A percentile compares a stretch with the other conserved stretches of the same genome.
phyloP scores from a whole-genome alignment of 1,140 invertebrate genomes.

The Drosophila tani region DNA sequence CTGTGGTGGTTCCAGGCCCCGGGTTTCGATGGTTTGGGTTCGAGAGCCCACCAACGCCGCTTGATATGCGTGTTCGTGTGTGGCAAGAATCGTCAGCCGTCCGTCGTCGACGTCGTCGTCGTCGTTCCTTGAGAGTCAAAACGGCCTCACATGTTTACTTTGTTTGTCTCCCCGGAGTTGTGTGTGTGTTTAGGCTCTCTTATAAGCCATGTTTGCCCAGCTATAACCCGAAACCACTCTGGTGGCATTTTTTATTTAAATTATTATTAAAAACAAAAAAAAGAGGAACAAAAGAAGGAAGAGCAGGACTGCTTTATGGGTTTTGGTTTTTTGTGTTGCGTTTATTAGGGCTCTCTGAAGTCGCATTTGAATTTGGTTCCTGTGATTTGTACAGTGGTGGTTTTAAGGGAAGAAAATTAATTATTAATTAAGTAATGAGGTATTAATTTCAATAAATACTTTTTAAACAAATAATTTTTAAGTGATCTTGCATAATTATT shows the following conservation, averaged over 20 bases:
- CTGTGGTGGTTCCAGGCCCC: conserved; percentile 44
- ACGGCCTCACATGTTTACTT: conserved; percentile 59
- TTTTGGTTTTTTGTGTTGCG: conserved; percentile 5
- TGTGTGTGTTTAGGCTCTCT: conserved; percentile 69
- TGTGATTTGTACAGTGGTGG: conserved; percentile 22
- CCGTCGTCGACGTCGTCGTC: conserved; percentile 26
- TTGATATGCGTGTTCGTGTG: conserved; percentile 73
- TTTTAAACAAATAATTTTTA: not conserved
- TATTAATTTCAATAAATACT: not conserved
- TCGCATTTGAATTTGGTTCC: conserved; percentile 46
- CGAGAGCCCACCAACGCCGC: conserved; percentile 74
- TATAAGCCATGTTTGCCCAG: conserved; percentile 56
- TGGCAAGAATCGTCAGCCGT: conserved; percentile 57
- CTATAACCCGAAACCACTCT: conserved; percentile 68
- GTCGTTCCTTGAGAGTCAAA: conserved; percentile 44
- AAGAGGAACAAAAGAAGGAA: conserved; percentile 30
- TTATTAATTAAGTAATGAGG: not conserved
- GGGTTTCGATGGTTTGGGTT: conserved; percentile 26
- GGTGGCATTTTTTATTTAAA: conserved; percentile 80
- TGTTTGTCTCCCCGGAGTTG: conserved; percentile 33
- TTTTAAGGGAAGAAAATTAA: not conserved
- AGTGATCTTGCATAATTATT: too few species aligned
- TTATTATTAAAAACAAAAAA: conserved; percentile 76
- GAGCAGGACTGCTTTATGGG: conserved; percentile 10
- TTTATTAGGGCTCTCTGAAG: conserved; percentile 22